Conservation (phyloP, 1,140 invertebrate genomes). For the Lordiphosa collinella region DNA sequence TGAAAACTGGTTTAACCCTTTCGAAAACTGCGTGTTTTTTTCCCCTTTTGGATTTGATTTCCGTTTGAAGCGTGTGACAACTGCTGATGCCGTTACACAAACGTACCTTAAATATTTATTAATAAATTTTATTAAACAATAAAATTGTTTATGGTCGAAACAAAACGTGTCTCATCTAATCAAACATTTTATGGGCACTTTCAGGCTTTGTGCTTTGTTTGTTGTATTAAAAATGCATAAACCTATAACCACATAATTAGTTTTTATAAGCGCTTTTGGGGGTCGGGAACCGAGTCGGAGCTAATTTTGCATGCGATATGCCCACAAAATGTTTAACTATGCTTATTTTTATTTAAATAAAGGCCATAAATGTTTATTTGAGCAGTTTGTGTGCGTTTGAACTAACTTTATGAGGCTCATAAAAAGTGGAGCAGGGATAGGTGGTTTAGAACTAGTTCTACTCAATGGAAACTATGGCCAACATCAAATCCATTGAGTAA, state of each 20-base stretch:
- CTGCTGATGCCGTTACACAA: slow-evolving; percentile 40
- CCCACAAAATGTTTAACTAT: slow-evolving; percentile 60
- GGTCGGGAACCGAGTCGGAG: not conserved
- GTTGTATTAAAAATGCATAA: slow-evolving; percentile 77
- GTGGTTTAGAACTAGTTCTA: slow-evolving; percentile 19
- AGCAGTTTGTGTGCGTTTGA: slow-evolving; percentile 24
- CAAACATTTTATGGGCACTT: slow-evolving; percentile 66
- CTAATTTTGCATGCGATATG: slow-evolving; percentile 66
- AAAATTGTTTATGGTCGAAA: slow-evolving; percentile 57
- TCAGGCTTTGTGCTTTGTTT: slow-evolving; percentile 48
- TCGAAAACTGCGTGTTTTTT: slow-evolving; percentile 20
- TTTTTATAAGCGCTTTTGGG: slow-evolving; percentile 59
- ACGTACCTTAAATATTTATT: slow-evolving; percentile 47
- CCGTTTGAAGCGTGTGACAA: slow-evolving; percentile 45
- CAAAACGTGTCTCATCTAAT: slow-evolving; percentile 57
- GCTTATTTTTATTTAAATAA: slow-evolving; percentile 76
- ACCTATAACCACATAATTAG: slow-evolving; percentile 77
- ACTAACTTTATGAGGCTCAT: slow-evolving; percentile 63
- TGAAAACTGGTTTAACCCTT: slow-evolving; percentile 51
- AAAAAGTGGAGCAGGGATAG: slow-evolving; percentile 64
- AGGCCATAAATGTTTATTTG: slow-evolving; percentile 69
- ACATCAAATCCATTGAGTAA: slow-evolving; percentile 58
- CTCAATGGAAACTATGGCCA: slow-evolving; percentile 45
- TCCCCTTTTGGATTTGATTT: slow-evolving; percentile 56
- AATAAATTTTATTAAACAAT: slow-evolving; percentile 71